Evolutionary conservation across 2,797 vertebrate species (phyloP).

Genomic region (Cirrhinus molitorella): DNA sequence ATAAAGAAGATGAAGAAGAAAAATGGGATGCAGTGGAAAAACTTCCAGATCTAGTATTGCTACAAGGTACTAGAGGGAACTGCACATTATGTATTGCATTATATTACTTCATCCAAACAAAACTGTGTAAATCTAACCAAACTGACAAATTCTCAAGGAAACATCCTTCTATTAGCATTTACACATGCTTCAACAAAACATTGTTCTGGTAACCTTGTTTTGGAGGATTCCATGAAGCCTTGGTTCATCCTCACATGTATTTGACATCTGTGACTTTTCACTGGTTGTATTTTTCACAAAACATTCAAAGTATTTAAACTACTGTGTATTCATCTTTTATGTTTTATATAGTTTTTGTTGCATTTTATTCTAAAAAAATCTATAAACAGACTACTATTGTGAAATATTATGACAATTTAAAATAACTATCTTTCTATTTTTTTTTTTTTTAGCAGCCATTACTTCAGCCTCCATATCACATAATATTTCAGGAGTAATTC

Average conservation of each 20-base stretch:
- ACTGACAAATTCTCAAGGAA: background rate
- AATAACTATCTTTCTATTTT: background rate
- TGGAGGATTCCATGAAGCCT: slow-evolving; percentile 3
- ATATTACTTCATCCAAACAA: background rate
- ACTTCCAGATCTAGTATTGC: background rate
- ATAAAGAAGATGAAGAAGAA: slow-evolving; percentile 3
- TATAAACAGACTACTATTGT: background rate
- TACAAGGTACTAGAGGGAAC: background rate
- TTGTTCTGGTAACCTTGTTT: slow-evolving; percentile 3
- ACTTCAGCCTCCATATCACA: background rate
- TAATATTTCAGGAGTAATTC: no score
- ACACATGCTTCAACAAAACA: slow-evolving; percentile 2
- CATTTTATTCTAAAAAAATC: background rate
- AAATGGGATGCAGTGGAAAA: slow-evolving; percentile 6
- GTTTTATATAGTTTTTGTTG: background rate
- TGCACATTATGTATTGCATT: background rate
- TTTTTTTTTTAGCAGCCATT: background rate
- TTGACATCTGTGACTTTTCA: background rate
- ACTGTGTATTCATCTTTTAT: background rate
- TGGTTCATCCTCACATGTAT: background rate
- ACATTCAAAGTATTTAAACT: background rate
- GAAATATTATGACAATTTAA: background rate
- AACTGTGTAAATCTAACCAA: background rate
- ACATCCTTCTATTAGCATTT: background rate
- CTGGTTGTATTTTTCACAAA: background rate